These are phyloP conservation scores for Nephotettix cincticeps DNA, from an alignment of 1,140 invertebrate genomes.

Conservation along the genomic window DNA sequence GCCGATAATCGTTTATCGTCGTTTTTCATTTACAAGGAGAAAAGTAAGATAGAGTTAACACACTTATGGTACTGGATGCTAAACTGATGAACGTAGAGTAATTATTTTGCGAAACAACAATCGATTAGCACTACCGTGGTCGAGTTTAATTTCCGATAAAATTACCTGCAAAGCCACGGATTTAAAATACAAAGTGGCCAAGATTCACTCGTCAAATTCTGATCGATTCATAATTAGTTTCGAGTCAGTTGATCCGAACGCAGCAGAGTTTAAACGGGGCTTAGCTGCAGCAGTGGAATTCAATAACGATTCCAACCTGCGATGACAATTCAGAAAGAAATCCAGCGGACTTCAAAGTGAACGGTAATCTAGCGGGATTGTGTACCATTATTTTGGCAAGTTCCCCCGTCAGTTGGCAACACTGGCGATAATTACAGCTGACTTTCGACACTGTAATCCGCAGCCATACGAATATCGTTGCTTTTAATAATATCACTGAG, in stretches of 20 bases:
- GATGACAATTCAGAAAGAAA: slow-evolving; percentile 11
- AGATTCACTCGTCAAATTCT: background rate
- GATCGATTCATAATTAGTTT: slow-evolving; percentile 13
- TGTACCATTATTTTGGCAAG: slow-evolving; percentile 8
- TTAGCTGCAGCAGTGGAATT: background rate
- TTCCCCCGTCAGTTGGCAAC: background rate
- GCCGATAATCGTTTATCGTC: too few species aligned
- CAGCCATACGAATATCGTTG: slow-evolving; percentile 19
- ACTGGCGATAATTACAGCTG: slow-evolving; percentile 7
- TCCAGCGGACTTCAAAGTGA: slow-evolving; percentile 15
- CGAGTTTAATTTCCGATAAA: too few species aligned
- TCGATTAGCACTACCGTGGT: too few species aligned
- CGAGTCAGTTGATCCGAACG: background rate
- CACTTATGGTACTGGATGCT: too few species aligned
- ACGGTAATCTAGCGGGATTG: slow-evolving; percentile 11
- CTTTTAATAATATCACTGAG: slow-evolving; percentile 21
- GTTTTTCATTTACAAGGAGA: too few species aligned
- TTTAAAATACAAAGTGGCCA: background rate
- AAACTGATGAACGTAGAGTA: too few species aligned
- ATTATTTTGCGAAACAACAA: too few species aligned
- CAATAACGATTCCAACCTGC: slow-evolving; percentile 10
- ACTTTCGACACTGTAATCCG: slow-evolving; percentile 13
- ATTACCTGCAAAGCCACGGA: background rate
- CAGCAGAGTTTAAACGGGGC: slow-evolving; percentile 15
- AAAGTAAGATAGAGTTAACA: too few species aligned